Evolutionary conservation across 2,888 invertebrate genomes (phyloP).

Genomic region (Miltochrista miniata): DNA sequence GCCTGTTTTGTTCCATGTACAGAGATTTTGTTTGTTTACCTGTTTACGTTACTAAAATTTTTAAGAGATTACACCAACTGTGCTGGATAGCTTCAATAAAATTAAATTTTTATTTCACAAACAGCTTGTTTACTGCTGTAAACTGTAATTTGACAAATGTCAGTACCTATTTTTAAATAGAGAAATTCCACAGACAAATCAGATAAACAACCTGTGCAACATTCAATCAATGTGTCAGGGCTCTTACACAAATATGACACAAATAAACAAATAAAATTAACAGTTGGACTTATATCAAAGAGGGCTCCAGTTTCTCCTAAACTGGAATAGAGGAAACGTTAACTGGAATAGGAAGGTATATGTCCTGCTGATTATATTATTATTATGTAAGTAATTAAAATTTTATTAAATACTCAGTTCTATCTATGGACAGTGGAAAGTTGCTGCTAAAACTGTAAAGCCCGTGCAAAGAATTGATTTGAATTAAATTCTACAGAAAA

Average conservation of each 20-base stretch:
- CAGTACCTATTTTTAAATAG: conserved; percentile 34
- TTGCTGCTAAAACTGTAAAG: too few relatives aligned
- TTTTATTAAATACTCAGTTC: too few relatives aligned
- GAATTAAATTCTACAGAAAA: too few relatives aligned
- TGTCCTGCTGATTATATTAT: too few relatives aligned
- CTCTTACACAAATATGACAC: conserved; percentile 14
- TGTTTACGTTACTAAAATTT: conserved; percentile 13
- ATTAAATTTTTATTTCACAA: conserved; percentile 3
- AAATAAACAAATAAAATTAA: too few relatives aligned
- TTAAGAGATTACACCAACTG: conserved; percentile 15
- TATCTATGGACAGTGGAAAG: too few relatives aligned
- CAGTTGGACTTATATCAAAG: too few relatives aligned
- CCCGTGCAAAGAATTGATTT: too few relatives aligned
- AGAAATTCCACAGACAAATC: conserved; percentile 38
- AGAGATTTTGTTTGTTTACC: conserved; percentile 16
- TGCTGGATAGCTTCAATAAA: background rate
- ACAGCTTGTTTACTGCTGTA: conserved; percentile 23
- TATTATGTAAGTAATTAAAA: too few relatives aligned
- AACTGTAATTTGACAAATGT: conserved; percentile 20
- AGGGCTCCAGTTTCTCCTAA: too few relatives aligned
- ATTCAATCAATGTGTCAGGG: background rate
- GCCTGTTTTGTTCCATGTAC: background rate
- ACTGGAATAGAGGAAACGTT: too few relatives aligned
- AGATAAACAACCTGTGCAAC: background rate
- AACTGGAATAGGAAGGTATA: too few relatives aligned